A percentile compares a stretch with the other conserved stretches of the same genome.
These are phyloP conservation scores for Mesocentrotus franciscanus DNA, from an alignment of 53 echinoderm and acorn worm genomes.

Conservation along the genomic window DNA sequence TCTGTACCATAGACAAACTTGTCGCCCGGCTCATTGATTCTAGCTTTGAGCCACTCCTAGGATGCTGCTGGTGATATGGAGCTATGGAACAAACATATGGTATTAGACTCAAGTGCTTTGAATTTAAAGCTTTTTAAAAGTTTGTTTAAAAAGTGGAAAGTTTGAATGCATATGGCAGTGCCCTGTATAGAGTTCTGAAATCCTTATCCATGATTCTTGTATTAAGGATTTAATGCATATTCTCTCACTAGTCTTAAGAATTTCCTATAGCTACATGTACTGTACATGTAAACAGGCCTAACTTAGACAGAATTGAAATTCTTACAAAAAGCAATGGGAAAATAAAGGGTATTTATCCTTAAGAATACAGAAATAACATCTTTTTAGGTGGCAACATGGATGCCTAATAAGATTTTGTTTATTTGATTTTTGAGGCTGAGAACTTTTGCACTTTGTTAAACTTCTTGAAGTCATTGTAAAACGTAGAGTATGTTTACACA, in stretches of 20 bases:
- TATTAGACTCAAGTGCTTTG: not conserved
- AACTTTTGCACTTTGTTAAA: too few relatives aligned
- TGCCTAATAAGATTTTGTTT: not conserved
- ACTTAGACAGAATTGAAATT: not conserved
- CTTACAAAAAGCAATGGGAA: not conserved
- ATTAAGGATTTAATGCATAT: not conserved
- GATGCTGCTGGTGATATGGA: slow-evolving; percentile 49
- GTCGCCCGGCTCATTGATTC: slow-evolving; percentile 40
- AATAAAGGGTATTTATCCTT: too few relatives aligned
- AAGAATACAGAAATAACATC: too few relatives aligned
- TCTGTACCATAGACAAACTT: slow-evolving; percentile 48
- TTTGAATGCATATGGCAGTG: too few relatives aligned
- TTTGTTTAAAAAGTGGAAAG: too few relatives aligned
- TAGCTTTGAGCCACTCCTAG: slow-evolving; percentile 41
- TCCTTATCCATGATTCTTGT: not conserved
- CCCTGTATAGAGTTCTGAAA: too few relatives aligned
- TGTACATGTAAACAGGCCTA: not conserved
- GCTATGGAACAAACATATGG: not conserved
- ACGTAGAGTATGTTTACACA: too few relatives aligned
- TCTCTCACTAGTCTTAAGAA: not conserved
- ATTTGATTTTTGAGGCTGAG: too few relatives aligned
- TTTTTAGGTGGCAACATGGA: not conserved
- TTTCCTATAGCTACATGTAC: not conserved
- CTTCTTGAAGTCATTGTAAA: too few relatives aligned
- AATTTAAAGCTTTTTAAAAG: too few relatives aligned